Evolutionary conservation across 2,888 invertebrate genomes (phyloP), one percentile per base, ranked within the genome.

Genomic region (Sminthurinus aureus): DNA sequence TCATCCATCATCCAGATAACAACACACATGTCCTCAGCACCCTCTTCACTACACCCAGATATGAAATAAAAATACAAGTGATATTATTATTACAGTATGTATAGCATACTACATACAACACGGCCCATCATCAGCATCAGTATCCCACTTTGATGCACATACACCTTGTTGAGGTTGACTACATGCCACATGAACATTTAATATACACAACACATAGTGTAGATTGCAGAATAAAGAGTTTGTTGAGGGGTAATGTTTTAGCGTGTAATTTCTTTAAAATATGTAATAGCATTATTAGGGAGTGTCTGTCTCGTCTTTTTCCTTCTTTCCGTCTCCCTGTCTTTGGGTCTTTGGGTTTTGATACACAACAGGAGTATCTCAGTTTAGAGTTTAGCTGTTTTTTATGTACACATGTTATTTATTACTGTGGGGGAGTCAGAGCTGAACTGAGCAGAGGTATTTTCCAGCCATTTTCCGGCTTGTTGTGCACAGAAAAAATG

Each of bases 391-490:
- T 38, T 38, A 38, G 38, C 38, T 38, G 38, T 38, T 38, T 38
- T 38, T 38, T 38, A 38, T 38, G 6, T 38, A 38, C 38, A 1
- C 1, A 69, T 90, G 86, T 90, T 90, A 87, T 89, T 90, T 58
- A 89, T 90, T 74, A 86, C 84, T 83, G 90, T 66, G 89, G 90
- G 84, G 90, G 90, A 64, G 71, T 71, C 26, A 38, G 71, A 24
- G 13, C 9, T 13, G 13, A 58, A 11, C 2, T 2, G 13, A 89
- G 90, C 76, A 89, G 89, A 85, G 76, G 79, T 83, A 74, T 73
- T 38, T 79, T 51, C 58, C 89, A 89, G 88, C 90, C 90, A n/a
- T 81, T 74, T 74, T 81, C 81, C 80, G 80, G 80, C 73, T 81
- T 58, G 80, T 81, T 81, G 80, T 81, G 51, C 73, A 67, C 79